Percentiles rank a stretch among this genome's conserved stretches.
phyloP scores from a whole-genome alignment of 2,797 vertebrate genomes.

The Peromyscus eremicus region DNA sequence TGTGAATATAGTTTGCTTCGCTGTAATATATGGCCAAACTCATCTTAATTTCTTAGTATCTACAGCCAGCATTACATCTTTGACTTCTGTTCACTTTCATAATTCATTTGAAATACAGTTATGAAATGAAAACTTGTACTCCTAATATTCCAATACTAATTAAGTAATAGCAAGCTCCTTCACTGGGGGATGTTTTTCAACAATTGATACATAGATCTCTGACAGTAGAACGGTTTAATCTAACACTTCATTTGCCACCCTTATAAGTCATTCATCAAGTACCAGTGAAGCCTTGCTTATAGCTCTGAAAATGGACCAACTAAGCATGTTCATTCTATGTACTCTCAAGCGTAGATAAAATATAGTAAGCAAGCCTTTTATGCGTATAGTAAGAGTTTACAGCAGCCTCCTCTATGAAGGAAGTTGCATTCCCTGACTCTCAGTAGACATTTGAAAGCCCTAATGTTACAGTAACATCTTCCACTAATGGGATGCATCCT shows the following conservation, averaged over 20 bases:
- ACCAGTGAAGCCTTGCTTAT: slow-evolving; percentile 22
- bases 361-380: neutral
- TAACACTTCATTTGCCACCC: slow-evolving; percentile 52
- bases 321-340: slow-evolving; percentile 11
- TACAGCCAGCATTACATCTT: slow-evolving; percentile 54
- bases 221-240: slow-evolving; percentile 72
- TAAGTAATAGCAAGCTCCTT: slow-evolving; percentile 76
- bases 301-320: neutral
- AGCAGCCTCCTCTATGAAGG: neutral
- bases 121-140: slow-evolving; percentile 75
- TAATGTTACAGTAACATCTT: neutral
- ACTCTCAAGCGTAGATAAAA: slow-evolving; percentile 36
- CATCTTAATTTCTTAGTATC: slow-evolving; percentile 64
- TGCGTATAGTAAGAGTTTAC: neutral
- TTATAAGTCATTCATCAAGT: slow-evolving; percentile 55
- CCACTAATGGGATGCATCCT: too few relatives aligned
- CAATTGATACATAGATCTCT: slow-evolving; percentile 69
- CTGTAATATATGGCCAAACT: slow-evolving; percentile 52
- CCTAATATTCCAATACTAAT: slow-evolving; percentile 71
- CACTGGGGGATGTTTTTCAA: slow-evolving; percentile 52
- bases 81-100: slow-evolving; percentile 73
- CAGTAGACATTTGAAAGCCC: neutral
- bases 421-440: neutral
- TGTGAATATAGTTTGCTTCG: neutral
- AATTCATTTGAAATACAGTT: slow-evolving; percentile 78